Evolutionary conservation across 2,888 invertebrate genomes (phyloP).

Genomic region (Pachycephus smyrnensis): DNA sequence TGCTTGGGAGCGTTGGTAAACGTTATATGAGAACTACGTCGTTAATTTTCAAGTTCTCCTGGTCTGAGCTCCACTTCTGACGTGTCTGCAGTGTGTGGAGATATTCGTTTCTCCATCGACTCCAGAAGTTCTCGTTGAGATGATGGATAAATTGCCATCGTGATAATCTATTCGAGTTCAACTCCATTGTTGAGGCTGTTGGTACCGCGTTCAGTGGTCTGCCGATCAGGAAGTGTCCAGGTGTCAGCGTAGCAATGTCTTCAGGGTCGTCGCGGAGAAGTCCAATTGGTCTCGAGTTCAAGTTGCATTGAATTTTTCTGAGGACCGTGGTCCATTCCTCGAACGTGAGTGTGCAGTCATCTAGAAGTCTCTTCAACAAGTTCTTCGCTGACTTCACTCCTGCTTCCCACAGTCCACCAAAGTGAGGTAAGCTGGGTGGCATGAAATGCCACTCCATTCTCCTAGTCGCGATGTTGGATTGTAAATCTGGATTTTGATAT

Average conservation of each 20-base stretch:
- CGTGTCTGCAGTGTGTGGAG: slow-evolving; percentile 27
- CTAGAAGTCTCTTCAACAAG: slow-evolving; percentile 43
- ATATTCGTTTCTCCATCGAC: slow-evolving; percentile 29
- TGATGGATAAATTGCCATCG: slow-evolving; percentile 30
- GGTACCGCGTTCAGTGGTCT: slow-evolving; percentile 30
- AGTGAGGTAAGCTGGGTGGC: slow-evolving; percentile 49
- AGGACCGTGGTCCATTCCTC: slow-evolving; percentile 49
- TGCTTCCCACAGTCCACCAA: slow-evolving; percentile 55
- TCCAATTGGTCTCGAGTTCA: slow-evolving; percentile 49
- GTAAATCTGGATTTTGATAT: no score
- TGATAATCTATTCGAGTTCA: slow-evolving; percentile 18
- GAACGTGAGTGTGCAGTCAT: slow-evolving; percentile 36
- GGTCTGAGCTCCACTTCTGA: slow-evolving; percentile 25
- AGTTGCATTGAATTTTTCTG: slow-evolving; percentile 47
- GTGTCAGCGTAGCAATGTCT: slow-evolving; percentile 34
- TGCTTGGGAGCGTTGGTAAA: neutral
- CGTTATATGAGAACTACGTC: neutral
- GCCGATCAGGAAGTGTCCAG: slow-evolving; percentile 46
- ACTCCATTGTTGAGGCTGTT: slow-evolving; percentile 28
- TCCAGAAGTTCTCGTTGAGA: slow-evolving; percentile 24
- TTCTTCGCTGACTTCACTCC: slow-evolving; percentile 50
- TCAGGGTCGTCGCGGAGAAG: slow-evolving; percentile 28
- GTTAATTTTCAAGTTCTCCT: no score
- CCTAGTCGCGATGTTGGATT: slow-evolving; percentile 10
- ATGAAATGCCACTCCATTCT: slow-evolving; percentile 51